phyloP scores from a whole-genome alignment of 2,797 vertebrate genomes.

The Scomberomorus guttatus region DNA sequence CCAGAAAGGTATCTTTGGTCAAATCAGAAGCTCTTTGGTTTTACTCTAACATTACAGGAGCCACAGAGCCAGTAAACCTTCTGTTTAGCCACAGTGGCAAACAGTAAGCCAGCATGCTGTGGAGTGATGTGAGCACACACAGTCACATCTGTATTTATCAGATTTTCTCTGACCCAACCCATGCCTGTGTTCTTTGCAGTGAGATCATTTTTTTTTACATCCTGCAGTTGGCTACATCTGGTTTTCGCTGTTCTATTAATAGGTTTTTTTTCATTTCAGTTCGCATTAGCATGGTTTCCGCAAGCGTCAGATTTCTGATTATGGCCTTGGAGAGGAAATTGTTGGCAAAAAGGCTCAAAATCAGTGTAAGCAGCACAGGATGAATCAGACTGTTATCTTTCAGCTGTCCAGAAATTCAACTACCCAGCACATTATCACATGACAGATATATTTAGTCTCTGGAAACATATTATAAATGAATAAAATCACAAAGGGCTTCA shows the following conservation, averaged over 20 bases:
- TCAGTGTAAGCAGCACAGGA: neutral
- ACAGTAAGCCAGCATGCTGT: slow-evolving; percentile 40
- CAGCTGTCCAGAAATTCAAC: slow-evolving; percentile 10
- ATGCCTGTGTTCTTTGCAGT: slow-evolving; percentile 43
- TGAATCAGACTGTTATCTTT: slow-evolving; percentile 7
- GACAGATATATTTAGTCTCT: neutral
- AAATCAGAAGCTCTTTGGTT: slow-evolving; percentile 57
- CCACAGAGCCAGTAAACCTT: slow-evolving; percentile 61
- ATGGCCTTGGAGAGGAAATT: slow-evolving; percentile 32
- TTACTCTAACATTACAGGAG: slow-evolving; percentile 59
- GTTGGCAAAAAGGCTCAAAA: slow-evolving; percentile 14
- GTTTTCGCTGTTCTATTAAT: slow-evolving; percentile 58
- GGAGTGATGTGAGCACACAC: slow-evolving; percentile 55
- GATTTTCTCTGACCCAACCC: slow-evolving; percentile 57
- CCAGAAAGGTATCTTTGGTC: slow-evolving; percentile 45
- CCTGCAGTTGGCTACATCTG: slow-evolving; percentile 38
- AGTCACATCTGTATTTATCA: slow-evolving; percentile 73
- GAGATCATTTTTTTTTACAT: slow-evolving; percentile 54
- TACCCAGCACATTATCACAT: neutral
- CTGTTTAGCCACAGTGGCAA: slow-evolving; percentile 52
- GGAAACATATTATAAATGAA: neutral
- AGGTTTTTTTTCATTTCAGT: slow-evolving; percentile 54
- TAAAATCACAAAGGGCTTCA: neutral
- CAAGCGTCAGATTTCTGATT: slow-evolving; percentile 44
- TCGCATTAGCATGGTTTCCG: slow-evolving; percentile 47